Base-by-base conservation (phyloP, 1,140 invertebrate species). In the Chlorops oryzae region DNA sequence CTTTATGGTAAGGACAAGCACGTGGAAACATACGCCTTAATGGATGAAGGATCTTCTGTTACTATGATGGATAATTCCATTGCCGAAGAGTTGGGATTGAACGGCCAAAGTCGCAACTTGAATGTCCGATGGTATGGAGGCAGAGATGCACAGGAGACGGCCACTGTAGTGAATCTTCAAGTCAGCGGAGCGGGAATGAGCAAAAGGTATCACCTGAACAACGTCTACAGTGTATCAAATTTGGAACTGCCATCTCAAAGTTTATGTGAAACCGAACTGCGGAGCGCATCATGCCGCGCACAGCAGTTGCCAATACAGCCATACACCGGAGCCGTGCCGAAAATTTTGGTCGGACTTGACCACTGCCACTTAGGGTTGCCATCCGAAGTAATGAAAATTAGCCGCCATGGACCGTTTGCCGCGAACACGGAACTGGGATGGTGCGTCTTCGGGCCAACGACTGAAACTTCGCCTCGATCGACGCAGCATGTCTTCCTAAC, bases 71-170 rank as follows among this genome's bases (percentile, higher is more conserved):
- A 50, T 27, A 34, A 12, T 5, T 23, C 25, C 12, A n/a, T 50
- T 15, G 21, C 23, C 3, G 35, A 45, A 3, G 35, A 45, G n/a
- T 34, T 45, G 5, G 43, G 35, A 7, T 17, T 45, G 4, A 7
- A 38, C 6, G 42, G 50, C 27, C 17, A 46, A 20, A 38, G 46
- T 10, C n/a, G 17, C 20, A 4, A 4, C 7, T 20, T 51, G 5
- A 43, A 44, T 46, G 10, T 51, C 10, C 50, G 46, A 18, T 51
- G 41, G 42, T 41, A 23, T 25, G 35, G 46, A 39, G 46, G 46
- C 3, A 12, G 46, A 22, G 20, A 32, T 4, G 46, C 46, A 5
- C n/a, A 43, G 1, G 3, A 24, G 9, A 43, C 9, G 3, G 4
- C 12, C 5, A 24, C 3, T 5, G n/a, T 3, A 23, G 3, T n/a